A percentile compares a stretch with the other conserved stretches of the same genome.
Conservation (phyloP, 2,113 vertebrate genomes). For the Phalacrocorax carbo region DNA sequence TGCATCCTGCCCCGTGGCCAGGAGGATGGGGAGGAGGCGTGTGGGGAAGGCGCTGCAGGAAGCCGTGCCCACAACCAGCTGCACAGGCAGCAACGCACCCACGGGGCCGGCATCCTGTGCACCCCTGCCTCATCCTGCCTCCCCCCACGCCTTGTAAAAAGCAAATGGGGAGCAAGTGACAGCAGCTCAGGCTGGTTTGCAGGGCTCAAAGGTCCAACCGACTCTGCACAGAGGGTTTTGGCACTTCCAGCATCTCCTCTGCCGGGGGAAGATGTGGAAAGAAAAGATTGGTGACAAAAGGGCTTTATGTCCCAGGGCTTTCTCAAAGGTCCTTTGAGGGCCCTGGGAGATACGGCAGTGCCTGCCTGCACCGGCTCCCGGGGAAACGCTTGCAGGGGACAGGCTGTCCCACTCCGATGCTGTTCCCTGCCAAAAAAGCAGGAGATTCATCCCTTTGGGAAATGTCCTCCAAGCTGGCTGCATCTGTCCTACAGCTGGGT, state of each 20-base stretch:
- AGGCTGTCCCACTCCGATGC: neutral
- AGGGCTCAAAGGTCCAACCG: accelerated
- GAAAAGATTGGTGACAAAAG: neutral
- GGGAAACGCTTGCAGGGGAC: neutral
- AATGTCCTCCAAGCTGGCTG: neutral
- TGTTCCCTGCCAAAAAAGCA: neutral
- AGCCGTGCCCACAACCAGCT: neutral
- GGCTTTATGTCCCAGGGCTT: neutral
- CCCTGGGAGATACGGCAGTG: neutral
- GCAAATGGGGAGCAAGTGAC: neutral
- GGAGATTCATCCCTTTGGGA: neutral
- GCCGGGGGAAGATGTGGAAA: neutral
- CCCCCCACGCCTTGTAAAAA: neutral
- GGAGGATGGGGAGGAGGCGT: neutral
- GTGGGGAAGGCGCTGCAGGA: neutral
- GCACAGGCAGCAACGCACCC: neutral
- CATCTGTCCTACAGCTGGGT: neutral
- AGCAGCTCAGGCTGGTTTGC: neutral
- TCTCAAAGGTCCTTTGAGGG: neutral
- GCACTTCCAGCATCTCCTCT: neutral
- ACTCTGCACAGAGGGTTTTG: neutral
- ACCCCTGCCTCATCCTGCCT: neutral
- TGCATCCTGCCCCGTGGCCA: neutral
- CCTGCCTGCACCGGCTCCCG: neutral
- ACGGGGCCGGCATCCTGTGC: neutral